Percentiles rank a stretch among this genome's conserved stretches.
phyloP scores from a whole-genome alignment of 2,797 vertebrate genomes.

The Xiphophorus birchmanni region DNA sequence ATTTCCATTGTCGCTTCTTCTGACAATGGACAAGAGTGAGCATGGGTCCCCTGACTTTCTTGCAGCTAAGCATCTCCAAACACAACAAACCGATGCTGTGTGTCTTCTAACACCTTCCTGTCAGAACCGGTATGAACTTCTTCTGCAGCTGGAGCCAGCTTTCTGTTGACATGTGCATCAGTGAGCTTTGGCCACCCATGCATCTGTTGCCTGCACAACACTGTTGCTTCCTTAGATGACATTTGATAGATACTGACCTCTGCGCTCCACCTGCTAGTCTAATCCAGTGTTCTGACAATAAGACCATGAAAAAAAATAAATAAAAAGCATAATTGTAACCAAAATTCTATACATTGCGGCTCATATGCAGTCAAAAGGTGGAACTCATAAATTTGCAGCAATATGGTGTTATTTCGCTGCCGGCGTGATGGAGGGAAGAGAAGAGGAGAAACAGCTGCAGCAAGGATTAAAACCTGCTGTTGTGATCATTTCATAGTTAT shows the following conservation, averaged over 20 bases:
- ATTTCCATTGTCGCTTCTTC: background rate
- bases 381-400: background rate
- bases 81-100: background rate
- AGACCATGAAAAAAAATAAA: background rate
- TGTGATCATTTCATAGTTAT: background rate
- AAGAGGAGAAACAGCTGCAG: background rate
- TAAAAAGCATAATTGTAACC: background rate
- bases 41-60: background rate
- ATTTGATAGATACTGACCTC: background rate
- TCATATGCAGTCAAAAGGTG: background rate
- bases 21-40: background rate
- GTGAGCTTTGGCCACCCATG: background rate
- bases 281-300: background rate
- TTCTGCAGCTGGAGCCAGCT: background rate
- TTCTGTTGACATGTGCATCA: background rate
- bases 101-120: background rate
- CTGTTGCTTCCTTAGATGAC: background rate
- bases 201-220: background rate
- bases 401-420: background rate
- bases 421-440: background rate
- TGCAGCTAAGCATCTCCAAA: background rate
- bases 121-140: background rate
- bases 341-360: background rate
- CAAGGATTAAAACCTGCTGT: background rate
- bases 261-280: background rate